Evolutionary conservation across 2,113 vertebrate genomes (phyloP).

Genomic region (Lepus timidus): DNA sequence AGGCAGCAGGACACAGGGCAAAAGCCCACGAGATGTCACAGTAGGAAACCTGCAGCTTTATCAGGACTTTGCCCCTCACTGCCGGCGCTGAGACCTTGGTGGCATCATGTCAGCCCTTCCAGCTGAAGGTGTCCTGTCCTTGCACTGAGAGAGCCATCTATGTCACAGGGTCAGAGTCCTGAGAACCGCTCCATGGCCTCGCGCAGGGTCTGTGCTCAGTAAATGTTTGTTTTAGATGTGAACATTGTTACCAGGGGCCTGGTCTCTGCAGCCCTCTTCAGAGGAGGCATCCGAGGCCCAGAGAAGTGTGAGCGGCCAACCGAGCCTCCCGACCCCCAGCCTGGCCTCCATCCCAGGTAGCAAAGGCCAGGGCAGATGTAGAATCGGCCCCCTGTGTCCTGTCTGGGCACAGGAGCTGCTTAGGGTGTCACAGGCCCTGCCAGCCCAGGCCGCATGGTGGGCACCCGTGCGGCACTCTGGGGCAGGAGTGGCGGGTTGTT

Average conservation of each 20-base stretch:
- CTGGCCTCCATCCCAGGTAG: not conserved
- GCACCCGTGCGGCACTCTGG: rapidly evolving
- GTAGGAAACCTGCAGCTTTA: not conserved
- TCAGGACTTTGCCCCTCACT: not conserved
- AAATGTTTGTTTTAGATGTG: not conserved
- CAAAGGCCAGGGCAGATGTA: not conserved
- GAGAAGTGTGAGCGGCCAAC: not conserved
- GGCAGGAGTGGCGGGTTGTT: not conserved
- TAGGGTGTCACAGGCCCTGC: not conserved
- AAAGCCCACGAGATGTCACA: not conserved
- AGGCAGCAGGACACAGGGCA: not conserved
- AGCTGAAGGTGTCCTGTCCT: not conserved
- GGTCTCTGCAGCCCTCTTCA: not conserved
- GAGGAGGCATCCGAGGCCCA: not conserved
- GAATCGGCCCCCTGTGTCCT: not conserved
- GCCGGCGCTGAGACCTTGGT: not conserved
- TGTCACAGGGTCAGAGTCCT: not conserved
- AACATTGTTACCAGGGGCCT: not conserved
- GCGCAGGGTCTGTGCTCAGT: not conserved
- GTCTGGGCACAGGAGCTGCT: not conserved
- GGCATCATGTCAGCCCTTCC: not conserved
- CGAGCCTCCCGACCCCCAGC: not conserved
- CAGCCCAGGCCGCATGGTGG: not conserved
- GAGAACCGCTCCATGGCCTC: not conserved
- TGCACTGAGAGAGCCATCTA: not conserved